A percentile compares a stretch with the other conserved stretches of the same genome.
These are phyloP conservation scores for Vireo altiloquus DNA, from an alignment of 2,113 vertebrate genomes.

Conservation along the genomic window DNA sequence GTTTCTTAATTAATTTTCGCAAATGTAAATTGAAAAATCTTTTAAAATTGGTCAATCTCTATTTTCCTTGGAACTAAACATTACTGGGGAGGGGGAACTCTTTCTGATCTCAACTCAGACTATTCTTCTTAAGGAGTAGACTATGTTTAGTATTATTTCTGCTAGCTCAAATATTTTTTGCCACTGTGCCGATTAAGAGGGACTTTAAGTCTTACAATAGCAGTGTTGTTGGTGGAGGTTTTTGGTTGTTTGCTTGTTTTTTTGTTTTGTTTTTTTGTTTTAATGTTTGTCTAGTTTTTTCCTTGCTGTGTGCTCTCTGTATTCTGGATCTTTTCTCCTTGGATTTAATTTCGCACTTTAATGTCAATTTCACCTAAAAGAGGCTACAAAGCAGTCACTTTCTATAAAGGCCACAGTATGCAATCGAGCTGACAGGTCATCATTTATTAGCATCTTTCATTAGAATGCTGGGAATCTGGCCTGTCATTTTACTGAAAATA, in stretches of 20 bases:
- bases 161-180: background rate
- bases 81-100: fast-evolving
- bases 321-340: background rate
- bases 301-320: background rate
- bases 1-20: background rate
- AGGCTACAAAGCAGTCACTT: background rate
- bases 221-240: background rate
- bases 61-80: background rate
- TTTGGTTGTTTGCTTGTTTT: too few species aligned
- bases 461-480: background rate
- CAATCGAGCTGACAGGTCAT: slow-evolving; percentile 3
- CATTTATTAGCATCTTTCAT: slow-evolving; percentile 43
- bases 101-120: background rate
- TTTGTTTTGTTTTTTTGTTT: background rate
- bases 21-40: background rate
- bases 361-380: background rate
- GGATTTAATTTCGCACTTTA: slow-evolving; percentile 18
- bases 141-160: background rate
- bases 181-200: background rate
- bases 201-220: background rate
- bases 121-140: background rate
- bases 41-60: background rate
- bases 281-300: fast-evolving
- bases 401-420: background rate
- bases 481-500: background rate